Conservation (phyloP, 2,888 invertebrate species). For the Bhutanitis thaidina region DNA sequence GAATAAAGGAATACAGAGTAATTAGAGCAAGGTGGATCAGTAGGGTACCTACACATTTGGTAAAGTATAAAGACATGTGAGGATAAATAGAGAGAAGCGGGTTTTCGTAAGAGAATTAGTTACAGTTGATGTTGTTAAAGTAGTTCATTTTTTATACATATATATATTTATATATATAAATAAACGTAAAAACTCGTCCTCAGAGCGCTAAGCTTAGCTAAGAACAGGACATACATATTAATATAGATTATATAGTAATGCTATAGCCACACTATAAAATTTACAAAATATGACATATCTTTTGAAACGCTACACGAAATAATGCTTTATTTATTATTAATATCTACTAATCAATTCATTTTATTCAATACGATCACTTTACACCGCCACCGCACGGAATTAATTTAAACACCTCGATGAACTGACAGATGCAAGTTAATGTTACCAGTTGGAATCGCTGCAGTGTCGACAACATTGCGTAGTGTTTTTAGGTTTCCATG, state of each 20-base stretch:
- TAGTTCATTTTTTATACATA: constrained; percentile 30
- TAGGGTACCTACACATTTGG: constrained; percentile 25
- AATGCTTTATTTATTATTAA: constrained; percentile 51
- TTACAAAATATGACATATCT: constrained; percentile 80
- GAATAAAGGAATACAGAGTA: constrained; percentile 20
- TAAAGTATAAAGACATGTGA: constrained; percentile 30
- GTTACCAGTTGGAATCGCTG: constrained; percentile 7
- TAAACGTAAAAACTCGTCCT: constrained; percentile 59
- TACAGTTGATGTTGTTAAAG: constrained; percentile 29
- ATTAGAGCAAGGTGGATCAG: constrained; percentile 20
- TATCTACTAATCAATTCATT: constrained; percentile 76
- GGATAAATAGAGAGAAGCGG: constrained; percentile 35
- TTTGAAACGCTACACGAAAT: constrained; percentile 76
- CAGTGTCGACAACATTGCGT: constrained; percentile 9
- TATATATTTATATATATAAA: constrained; percentile 35
- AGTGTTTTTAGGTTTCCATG: too few relatives aligned
- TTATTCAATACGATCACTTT: constrained; percentile 59
- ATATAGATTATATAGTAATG: constrained; percentile 63
- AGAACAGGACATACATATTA: constrained; percentile 64
- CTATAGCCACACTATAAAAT: constrained; percentile 78
- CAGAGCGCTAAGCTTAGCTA: constrained; percentile 76
- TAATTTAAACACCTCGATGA: constrained; percentile 5
- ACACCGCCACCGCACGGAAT: constrained; percentile 34
- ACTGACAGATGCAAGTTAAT: constrained; percentile 9
- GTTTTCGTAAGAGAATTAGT: constrained; percentile 28